A percentile compares a stretch with the other conserved stretches of the same genome.
Evolutionary conservation across 2,797 vertebrate species (phyloP).

Genomic region (Coracias cyanogaster): DNA sequence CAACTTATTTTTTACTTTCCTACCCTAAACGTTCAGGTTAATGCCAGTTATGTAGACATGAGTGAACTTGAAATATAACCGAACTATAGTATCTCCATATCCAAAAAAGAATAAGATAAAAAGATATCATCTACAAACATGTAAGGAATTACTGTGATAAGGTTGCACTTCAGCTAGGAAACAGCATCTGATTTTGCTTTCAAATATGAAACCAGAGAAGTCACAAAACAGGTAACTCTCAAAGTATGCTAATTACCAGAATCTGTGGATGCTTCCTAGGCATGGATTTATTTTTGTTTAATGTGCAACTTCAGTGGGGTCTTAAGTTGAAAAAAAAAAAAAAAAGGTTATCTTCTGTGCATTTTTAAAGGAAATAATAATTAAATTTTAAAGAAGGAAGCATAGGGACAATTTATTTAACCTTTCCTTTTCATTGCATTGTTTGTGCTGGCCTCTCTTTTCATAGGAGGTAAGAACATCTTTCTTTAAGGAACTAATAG

Average conservation of each 20-base stretch:
- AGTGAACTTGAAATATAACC: background rate
- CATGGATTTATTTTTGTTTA: slow-evolving; percentile 13
- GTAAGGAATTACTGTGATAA: background rate
- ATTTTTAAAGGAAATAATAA: slow-evolving; percentile 52
- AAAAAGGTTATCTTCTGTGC: background rate
- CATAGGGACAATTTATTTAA: slow-evolving; percentile 8
- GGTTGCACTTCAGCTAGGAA: background rate
- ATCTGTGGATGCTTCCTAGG: background rate
- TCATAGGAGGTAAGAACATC: background rate
- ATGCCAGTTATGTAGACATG: background rate
- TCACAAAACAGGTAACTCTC: background rate
- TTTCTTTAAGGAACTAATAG: background rate
- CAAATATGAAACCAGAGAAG: background rate
- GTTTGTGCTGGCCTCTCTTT: slow-evolving; percentile 21
- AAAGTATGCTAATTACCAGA: background rate
- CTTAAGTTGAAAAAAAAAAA: background rate
- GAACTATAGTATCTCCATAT: background rate
- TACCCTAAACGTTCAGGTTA: background rate
- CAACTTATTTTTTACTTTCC: background rate
- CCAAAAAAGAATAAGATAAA: background rate
- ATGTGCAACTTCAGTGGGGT: background rate
- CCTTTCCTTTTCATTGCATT: slow-evolving; percentile 36
- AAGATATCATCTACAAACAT: background rate
- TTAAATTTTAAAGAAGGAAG: slow-evolving; percentile 38
- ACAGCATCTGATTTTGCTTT: background rate